Evolutionary conservation across 2,113 vertebrate species (phyloP).

Genomic region (Zosterops pallidus): DNA sequence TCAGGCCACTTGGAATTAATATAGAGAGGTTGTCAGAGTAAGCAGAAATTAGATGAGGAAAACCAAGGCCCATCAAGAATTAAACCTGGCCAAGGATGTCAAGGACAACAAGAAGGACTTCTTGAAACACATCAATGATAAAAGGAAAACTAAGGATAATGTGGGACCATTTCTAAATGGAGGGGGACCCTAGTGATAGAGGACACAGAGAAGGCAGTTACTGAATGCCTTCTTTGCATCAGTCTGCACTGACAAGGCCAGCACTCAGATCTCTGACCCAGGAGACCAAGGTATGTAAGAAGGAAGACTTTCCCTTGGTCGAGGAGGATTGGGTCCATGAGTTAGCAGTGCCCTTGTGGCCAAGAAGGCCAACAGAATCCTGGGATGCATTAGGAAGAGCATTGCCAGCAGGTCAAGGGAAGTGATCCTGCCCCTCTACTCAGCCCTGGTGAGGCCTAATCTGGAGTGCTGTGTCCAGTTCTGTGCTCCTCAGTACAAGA

Average conservation of each 20-base stretch:
- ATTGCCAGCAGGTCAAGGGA: background rate
- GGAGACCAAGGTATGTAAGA: background rate
- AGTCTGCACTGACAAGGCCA: background rate
- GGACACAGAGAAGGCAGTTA: background rate
- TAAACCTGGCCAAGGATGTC: background rate
- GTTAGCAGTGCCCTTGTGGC: background rate
- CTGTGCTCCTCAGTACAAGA: background rate
- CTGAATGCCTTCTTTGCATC: background rate
- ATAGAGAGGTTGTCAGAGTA: background rate
- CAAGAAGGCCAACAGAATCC: background rate
- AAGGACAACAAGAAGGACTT: background rate
- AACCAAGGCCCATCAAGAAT: background rate
- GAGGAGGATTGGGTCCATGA: background rate
- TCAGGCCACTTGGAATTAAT: background rate
- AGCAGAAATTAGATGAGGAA: background rate
- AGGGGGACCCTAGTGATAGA: background rate
- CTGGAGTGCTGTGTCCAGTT: background rate
- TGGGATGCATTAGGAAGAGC: background rate
- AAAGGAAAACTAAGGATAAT: background rate
- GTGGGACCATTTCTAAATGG: background rate
- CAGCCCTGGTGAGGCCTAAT: background rate
- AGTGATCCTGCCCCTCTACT: background rate
- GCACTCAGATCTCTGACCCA: background rate
- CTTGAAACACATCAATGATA: background rate
- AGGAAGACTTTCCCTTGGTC: background rate